Base-by-base conservation (phyloP, 2,888 invertebrate genomes). In the Orchesella flavescens region DNA sequence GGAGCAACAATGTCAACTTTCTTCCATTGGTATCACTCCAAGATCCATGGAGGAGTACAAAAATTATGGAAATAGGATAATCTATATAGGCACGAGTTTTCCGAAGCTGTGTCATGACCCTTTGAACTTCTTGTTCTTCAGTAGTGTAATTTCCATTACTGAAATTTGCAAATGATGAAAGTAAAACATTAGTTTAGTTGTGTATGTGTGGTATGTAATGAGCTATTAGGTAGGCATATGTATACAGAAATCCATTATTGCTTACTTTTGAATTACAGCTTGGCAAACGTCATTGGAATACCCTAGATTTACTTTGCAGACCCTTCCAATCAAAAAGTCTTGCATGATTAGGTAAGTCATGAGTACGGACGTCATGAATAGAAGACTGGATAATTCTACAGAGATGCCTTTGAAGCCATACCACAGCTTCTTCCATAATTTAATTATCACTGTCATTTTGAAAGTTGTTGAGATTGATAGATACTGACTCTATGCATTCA, bases 1-100 rank as follows among this genome's bases (percentile, higher is more conserved):
- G 82, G 10, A 89, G 23, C 46, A 89, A 57, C 74, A 89, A 80
- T 15, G 88, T 85, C 0, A 88, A 59, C 61, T 88, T 89, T 17
- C 88, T 71, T 13, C 89, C 89, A 63, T 88, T 85, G 2, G 80
- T 74, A 73, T 89, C 89, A 68, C 85, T 86, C 86, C 88, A 87
- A 2, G 87, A 86, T 1, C 89, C 89, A 10, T 87, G 80, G 53
- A 89, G 85, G n/a, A 89, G 17, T n/a, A 88, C 86, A 23, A 87
- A 86, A 0, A 86, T 19, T 1, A 89, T 73, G 9, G 88, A 88
- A 46, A 89, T 80, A 12, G 86, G 68, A 61, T 89, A 87, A 72
- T 88, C 88, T 24, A 89, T 66, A 3, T 88, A 73, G 10, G 83
- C 71, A 10, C 81, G 75, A 2, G 80, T 86, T 85, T 57, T 73